These are phyloP conservation scores for Enteromius afrohamiltoni DNA, from an alignment of 2,797 vertebrate genomes.

Conservation along the genomic window DNA sequence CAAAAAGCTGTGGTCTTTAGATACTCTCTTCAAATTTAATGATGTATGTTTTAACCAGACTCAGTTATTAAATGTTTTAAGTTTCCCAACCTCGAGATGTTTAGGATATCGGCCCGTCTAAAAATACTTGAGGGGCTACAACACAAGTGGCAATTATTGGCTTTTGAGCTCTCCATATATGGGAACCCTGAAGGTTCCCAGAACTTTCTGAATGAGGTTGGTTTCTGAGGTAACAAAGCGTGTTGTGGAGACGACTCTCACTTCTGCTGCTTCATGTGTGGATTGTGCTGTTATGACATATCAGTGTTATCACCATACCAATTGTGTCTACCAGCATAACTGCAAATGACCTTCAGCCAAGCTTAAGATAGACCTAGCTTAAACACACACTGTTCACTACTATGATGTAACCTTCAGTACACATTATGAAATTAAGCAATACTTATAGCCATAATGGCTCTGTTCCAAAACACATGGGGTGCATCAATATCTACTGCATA, in stretches of 20 bases:
- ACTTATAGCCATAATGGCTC: not conserved
- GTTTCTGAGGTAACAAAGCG: constrained; percentile 70
- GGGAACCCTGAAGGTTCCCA: constrained; percentile 64
- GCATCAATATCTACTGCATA: not conserved
- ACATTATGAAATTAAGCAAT: not conserved
- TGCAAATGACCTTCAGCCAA: constrained; percentile 20
- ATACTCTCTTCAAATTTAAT: constrained; percentile 73
- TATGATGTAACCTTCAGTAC: not conserved
- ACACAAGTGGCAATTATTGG: constrained; percentile 79
- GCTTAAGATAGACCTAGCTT: not conserved
- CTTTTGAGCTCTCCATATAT: constrained; percentile 71
- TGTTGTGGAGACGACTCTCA: constrained; percentile 52
- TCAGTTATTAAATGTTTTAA: constrained; percentile 79
- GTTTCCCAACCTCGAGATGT: constrained; percentile 68
- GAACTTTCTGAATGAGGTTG: constrained; percentile 68
- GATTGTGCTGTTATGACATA: constrained; percentile 2
- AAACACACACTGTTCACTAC: not conserved
- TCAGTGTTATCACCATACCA: not conserved
- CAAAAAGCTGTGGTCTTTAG: constrained; percentile 41
- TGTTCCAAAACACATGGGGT: not conserved
- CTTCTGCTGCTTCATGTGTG: constrained; percentile 27
- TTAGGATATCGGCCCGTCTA: constrained; percentile 73
- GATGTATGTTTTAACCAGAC: constrained; percentile 75
- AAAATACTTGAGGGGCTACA: constrained; percentile 75
- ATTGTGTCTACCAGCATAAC: constrained; percentile 5